Percentiles rank a stretch among this genome's conserved stretches.
Conservation (phyloP, 1,140 invertebrate genomes). For the Telenomus remus region DNA sequence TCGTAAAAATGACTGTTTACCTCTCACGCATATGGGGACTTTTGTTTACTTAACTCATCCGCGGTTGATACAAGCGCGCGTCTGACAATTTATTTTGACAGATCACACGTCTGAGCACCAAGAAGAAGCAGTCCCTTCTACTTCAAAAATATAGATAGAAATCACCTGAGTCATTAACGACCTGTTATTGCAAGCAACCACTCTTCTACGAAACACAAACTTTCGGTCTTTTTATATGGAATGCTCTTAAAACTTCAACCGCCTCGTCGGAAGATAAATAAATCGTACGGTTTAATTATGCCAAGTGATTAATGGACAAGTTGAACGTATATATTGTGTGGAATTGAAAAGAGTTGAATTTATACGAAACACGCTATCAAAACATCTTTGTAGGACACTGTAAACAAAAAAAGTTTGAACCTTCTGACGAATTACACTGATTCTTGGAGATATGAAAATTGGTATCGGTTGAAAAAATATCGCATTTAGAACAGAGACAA, state of each 20-base stretch:
- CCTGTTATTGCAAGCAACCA: slow-evolving; percentile 54
- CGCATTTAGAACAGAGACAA: too few species aligned
- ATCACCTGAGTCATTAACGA: slow-evolving; percentile 59
- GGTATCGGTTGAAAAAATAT: too few species aligned
- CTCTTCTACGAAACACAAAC: slow-evolving; percentile 52
- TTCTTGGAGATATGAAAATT: too few species aligned
- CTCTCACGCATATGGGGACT: slow-evolving; percentile 30
- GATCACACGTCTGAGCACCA: slow-evolving; percentile 49
- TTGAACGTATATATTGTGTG: slow-evolving; percentile 2
- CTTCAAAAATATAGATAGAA: slow-evolving; percentile 55
- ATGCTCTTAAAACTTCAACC: slow-evolving; percentile 32
- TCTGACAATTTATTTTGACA: slow-evolving; percentile 62
- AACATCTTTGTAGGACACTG: background rate
- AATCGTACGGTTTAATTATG: slow-evolving; percentile 29
- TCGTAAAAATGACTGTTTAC: slow-evolving; percentile 32
- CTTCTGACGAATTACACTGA: too few species aligned
- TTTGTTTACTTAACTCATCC: slow-evolving; percentile 57
- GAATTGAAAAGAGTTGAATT: slow-evolving; percentile 1
- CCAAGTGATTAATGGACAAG: slow-evolving; percentile 15
- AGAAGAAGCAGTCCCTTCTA: slow-evolving; percentile 27
- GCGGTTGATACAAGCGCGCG: slow-evolving; percentile 57
- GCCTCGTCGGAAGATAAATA: slow-evolving; percentile 31
- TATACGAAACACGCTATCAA: background rate
- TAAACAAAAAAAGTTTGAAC: background rate
- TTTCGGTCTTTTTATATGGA: slow-evolving; percentile 29